phyloP scores from a whole-genome alignment of 2,797 vertebrate species.

The Rhabdomys pumilio region DNA sequence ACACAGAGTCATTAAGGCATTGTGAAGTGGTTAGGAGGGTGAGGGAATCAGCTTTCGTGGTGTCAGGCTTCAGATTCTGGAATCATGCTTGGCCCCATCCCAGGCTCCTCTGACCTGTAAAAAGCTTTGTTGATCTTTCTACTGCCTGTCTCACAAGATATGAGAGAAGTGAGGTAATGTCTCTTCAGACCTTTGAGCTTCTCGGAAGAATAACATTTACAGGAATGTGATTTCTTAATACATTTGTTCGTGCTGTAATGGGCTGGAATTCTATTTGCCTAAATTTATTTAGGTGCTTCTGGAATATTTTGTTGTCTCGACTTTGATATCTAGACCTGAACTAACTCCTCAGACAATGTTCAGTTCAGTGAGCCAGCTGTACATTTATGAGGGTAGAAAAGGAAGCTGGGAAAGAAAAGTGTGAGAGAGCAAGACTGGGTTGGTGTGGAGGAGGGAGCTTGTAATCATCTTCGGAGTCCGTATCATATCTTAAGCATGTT shows the following conservation, averaged over 20 bases:
- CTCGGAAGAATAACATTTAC: conserved; percentile 74
- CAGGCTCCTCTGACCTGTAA: conserved; percentile 62
- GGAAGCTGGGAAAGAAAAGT: background rate
- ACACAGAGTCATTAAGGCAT: background rate
- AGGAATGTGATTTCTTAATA: conserved; percentile 78
- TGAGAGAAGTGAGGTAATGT: conserved; percentile 82
- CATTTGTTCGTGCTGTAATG: conserved; percentile 67
- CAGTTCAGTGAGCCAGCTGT: background rate
- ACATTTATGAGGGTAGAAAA: background rate
- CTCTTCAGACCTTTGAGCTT: conserved; percentile 72
- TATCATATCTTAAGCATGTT: background rate
- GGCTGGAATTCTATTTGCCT: conserved; percentile 68
- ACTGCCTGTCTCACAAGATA: conserved; percentile 68
- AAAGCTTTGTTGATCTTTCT: conserved; percentile 67
- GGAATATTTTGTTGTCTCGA: conserved; percentile 40
- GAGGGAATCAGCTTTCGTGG: background rate
- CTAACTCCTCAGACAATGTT: background rate
- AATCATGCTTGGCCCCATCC: conserved; percentile 14
- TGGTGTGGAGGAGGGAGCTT: background rate
- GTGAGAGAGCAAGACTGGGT: background rate
- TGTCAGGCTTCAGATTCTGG: conserved; percentile 1
- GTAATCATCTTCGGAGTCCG: background rate
- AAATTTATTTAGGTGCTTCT: conserved; percentile 63
- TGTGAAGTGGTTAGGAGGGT: background rate
- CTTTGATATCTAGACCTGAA: background rate